Evolutionary conservation across 2,888 invertebrate species (phyloP), one percentile per base, ranked within the genome.

Genomic region (Phyto melanocephala): DNA sequence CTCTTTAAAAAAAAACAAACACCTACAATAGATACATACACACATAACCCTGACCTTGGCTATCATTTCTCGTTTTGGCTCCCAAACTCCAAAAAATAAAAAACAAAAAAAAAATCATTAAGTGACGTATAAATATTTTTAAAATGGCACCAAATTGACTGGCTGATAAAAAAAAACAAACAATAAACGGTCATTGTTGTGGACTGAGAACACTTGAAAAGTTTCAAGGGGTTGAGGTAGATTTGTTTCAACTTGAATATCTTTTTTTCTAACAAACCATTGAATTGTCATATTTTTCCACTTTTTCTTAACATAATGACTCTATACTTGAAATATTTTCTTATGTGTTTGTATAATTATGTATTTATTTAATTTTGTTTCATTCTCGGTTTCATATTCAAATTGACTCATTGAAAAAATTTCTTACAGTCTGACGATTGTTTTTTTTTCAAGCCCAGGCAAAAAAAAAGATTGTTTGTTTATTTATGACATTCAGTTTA

Each of bases 11-110:
- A n/a, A 42, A 40, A 54, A 28, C 11, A 33, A 65, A 33, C n/a
- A 33, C 11, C 15, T 33, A 35, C 6, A 65, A 33, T 22, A 33
- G 11, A 37, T 33, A 33, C 10, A 20, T 11, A 63, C 7, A 20
- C 33, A 65, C 65, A 63, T 63, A 74, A 74, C 65, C 56, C 74
- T 75, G 75, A 65, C 75, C 75, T 75, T 75, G 56, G 8, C 20
- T 47, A 33, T 47, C 33, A 47, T 33, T 33, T 47, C 47, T 20
- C n/a, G 22, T n/a, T 11, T 52, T n/a, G 3, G 6, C 22, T 10
- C 15, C n/a, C 15, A n/a, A 15, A 47, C 47, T 47, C 15, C 20
- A 47, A 42, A 42, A 28, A 42, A 15, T 15, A 42, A 40, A 40
- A 40, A 11, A 7, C n/a, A n/a, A n/a, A n/a, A n/a, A 45, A 45